Evolutionary conservation across 2,113 vertebrate species (phyloP).

Genomic region (Anolis sagrei): DNA sequence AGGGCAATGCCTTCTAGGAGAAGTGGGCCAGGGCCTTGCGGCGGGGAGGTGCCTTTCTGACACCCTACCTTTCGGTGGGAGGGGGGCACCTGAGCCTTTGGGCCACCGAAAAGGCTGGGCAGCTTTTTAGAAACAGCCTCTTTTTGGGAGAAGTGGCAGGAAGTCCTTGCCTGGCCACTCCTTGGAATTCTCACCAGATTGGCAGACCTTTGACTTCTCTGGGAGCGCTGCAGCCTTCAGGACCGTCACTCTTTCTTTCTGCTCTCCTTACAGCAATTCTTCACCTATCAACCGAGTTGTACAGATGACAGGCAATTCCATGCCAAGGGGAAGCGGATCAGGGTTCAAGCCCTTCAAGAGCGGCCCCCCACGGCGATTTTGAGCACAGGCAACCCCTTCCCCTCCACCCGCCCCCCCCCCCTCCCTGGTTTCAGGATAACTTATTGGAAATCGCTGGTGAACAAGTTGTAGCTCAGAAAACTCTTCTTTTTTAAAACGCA

Average conservation of each 20-base stretch:
- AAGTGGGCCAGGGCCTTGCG: neutral
- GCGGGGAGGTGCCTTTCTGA: neutral
- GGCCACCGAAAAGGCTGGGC: neutral
- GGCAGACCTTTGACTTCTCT: too few species aligned
- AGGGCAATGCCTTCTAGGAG: neutral
- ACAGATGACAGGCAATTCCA: slow-evolving; percentile 92
- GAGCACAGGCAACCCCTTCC: slow-evolving; percentile 60
- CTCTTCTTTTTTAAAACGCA: slow-evolving; percentile 80
- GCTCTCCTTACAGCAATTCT: slow-evolving; percentile 83
- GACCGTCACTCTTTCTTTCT: slow-evolving; percentile 44
- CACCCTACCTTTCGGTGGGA: neutral
- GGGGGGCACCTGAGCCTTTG: neutral
- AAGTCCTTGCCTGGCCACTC: too few species aligned
- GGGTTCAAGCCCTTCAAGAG: slow-evolving; percentile 96
- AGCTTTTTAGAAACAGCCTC: neutral
- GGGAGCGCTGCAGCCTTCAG: neutral
- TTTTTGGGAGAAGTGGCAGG: too few species aligned
- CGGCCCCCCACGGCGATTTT: slow-evolving; percentile 89
- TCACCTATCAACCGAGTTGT: slow-evolving; percentile 94
- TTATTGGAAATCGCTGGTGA: slow-evolving; percentile 81
- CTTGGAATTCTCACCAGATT: too few species aligned
- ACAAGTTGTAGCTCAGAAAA: slow-evolving; percentile 75
- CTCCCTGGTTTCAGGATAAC: slow-evolving; percentile 76
- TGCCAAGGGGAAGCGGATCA: slow-evolving; percentile 86
- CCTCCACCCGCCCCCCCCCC: neutral